Evolutionary conservation across 2,113 vertebrate genomes (phyloP), one percentile per base, ranked within the genome.

Genomic region (Mesembrinibis cayennensis): DNA sequence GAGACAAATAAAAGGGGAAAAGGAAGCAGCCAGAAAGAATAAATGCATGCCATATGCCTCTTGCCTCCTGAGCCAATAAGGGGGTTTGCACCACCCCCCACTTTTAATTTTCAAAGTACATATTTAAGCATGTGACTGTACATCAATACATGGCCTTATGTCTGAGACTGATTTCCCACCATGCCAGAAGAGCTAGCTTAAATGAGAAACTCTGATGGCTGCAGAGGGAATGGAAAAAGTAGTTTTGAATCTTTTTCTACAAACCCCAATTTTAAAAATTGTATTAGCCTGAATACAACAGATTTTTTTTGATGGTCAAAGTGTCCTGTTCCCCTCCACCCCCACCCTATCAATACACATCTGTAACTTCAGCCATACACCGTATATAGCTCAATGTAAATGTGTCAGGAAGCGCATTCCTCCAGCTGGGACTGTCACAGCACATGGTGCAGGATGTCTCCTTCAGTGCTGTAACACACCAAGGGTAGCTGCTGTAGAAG

Each of bases 401-500:
- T 0, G 0, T 44, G 40, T 55, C 21, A 13, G 72, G 36, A 66
- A 38, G 50, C 8, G 1, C 25, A 5, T 15, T 40, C 45, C 34
- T 61, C 20, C 25, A 16, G 40, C 61, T 36, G 29, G 45, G 27
- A 21, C 38, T 14, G 6, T n/a, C 67, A 36, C 1, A 1, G n/a
- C 22, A 17, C 18, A 3, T 5, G 6, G 32, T 13, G 26, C 44
- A 6, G 19, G 36, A 22, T 9, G 27, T 32, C 61, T 26, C 53
- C 66, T 34, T 10, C 49, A 6, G 15, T 29, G 45, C 53, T 61
- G 34, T 13, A 22, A 40, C 12, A 7, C 0, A 0, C 53, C 36
- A 21, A 16, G 38, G 40, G 26, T 21, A 42, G 62, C 70, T 44
- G 70, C 70, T 74, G 61, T 16, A 27, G 69, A 26, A 62, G 62